Conservation (phyloP, 2,888 invertebrate genomes). For the Aporophyla lueneburgensis region DNA sequence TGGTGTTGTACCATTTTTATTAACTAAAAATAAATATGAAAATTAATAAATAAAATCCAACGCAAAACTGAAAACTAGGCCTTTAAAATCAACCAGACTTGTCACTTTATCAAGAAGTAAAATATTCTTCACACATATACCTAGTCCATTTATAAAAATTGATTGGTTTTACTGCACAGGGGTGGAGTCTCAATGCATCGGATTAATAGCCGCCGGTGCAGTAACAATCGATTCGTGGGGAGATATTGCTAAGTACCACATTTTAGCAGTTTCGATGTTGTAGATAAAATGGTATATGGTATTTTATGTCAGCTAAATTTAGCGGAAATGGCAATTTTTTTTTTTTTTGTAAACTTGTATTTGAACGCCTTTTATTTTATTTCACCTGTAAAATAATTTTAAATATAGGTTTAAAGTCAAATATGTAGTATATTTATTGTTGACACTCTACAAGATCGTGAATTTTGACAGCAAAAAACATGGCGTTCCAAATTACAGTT, state of each 20-base stretch:
- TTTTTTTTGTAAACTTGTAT: background rate
- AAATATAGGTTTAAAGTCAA: background rate
- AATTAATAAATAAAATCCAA: background rate
- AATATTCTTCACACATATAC: conserved; percentile 12
- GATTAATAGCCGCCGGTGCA: conserved; percentile 74
- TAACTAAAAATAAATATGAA: background rate
- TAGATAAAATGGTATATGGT: conserved; percentile 31
- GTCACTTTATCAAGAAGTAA: background rate
- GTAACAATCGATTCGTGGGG: conserved; percentile 75
- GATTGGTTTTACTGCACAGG: conserved; percentile 66
- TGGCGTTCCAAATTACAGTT: background rate
- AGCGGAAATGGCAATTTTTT: background rate
- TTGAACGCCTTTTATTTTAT: background rate
- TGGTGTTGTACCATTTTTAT: background rate
- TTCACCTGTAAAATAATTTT: background rate
- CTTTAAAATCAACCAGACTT: background rate
- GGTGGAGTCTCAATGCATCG: conserved; percentile 74
- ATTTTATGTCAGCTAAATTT: background rate
- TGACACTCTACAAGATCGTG: background rate
- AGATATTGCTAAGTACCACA: conserved; percentile 75
- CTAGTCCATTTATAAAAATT: conserved; percentile 45
- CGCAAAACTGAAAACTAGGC: background rate
- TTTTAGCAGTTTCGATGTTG: conserved; percentile 72
- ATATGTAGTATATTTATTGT: background rate
- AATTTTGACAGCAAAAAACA: background rate